Base-by-base conservation (phyloP, 2,888 invertebrate genomes). In the Poecilus cupreus region DNA sequence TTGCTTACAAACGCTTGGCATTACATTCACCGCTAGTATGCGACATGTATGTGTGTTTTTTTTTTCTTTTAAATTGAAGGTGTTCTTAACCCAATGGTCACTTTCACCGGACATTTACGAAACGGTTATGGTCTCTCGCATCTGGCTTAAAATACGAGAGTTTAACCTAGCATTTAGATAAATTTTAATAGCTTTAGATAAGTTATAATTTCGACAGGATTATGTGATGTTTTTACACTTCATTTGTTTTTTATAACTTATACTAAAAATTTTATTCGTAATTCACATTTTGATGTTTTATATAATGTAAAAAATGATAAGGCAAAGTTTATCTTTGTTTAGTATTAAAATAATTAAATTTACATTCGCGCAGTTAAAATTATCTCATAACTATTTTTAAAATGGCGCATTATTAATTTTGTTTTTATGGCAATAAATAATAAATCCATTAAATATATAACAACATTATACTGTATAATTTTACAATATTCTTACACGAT, bases 81-180 rank as follows among this genome's bases (percentile, higher is more conserved):
- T 74, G 49, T 49, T 46, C 26, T 8, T 26, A 39, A 18, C 10
- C 60, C 54, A 57, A 32, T 77, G 77, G 60, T 16, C 24, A 78
- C 80, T 72, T 80, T 80, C 80, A 80, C 80, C 20, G n/a, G 43
- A 49, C 3, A 24, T 72, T 78, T 78, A 72, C 46, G 46, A 77
- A 76, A 68, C 51, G 5, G 22, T 60, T 6, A 54, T 22, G 54
- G 3, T 32, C 32, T 5, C 8, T 32, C 32, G 8, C 32, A 32
- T 32, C 32, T 32, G 0, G 1, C 32, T 32, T 2, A 5, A 32
- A 32, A 54, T 20, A 6, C 54, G 22, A 54, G 18, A 54, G 18
- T 18, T 54, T 13, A 2, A 54, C 16, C 16, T 54, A 3, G 22
- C 32, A 54, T n/a, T 60, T 22, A 60, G 60, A 60, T 60, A 24